Evolutionary conservation across 2,888 invertebrate genomes (phyloP), one percentile per base, ranked within the genome.

Genomic region (Pristionchus arcanus): DNA sequence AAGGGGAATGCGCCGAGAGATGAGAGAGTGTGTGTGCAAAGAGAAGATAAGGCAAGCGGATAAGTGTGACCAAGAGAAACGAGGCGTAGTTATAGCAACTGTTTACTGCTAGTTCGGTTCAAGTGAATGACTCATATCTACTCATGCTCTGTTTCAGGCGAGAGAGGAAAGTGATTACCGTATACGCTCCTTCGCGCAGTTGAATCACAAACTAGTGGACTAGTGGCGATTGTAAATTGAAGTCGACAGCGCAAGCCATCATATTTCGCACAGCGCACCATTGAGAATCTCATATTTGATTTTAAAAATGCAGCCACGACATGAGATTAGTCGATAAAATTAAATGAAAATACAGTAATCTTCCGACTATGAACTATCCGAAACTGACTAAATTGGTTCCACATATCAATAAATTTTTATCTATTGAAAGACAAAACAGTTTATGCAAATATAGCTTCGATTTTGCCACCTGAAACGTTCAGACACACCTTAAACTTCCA

Each of bases 21-120:
- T 15, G 74, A 31, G 74, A 21, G 74, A 31, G 37, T 19, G 74
- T 28, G 66, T 28, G 28, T 15, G 66, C n/a, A 13, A 66, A 66
- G 66, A 25, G 2, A 28, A 74, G 74, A 74, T 31, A 74, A 21
- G 31, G 37, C 13, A 21, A 34, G n/a, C 15, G 28, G 37, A 28
- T n/a, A 74, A 74, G 74, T 34, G 74, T n/a, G n/a, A n/a, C 3
- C 16, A 21, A 21, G 37, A 74, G 77, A 49, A 19, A 21, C 15
- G 34, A 19, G 4, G 34, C 21, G 74, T 74, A 74, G 74, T 74
- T 74, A 74, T 74, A 74, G 74, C 74, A 74, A 74, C 37, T 37
- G 74, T 34, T 28, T 21, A 34, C 31, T 74, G 74, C 59, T 59
- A 25, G 21, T 59, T 59, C 31, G 21, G 34, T 4, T 31, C 74